Conservation (phyloP, 2,888 invertebrate genomes). For the Adineta ricciae region DNA sequence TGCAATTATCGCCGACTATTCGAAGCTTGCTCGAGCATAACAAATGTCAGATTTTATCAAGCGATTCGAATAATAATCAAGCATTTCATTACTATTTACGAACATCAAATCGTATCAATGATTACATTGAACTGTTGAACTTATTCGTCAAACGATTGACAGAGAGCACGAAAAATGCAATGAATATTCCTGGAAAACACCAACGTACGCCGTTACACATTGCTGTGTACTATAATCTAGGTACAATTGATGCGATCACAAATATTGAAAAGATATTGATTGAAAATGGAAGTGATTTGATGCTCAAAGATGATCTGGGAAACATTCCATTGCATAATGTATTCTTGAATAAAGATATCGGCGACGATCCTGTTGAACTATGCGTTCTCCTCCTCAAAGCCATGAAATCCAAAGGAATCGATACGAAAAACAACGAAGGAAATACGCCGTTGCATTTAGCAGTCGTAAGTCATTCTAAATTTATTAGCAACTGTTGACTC, state of each 20-base stretch:
- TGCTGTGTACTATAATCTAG: background rate
- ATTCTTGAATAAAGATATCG: background rate
- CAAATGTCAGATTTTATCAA: background rate
- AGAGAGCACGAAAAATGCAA: background rate
- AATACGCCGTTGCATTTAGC: slow-evolving; percentile 19
- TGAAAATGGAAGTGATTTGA: slow-evolving; percentile 17
- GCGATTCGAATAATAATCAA: background rate
- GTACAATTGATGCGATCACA: background rate
- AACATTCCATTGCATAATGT: slow-evolving; percentile 17
- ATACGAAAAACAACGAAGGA: background rate
- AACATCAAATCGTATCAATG: background rate
- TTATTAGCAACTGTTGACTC: background rate
- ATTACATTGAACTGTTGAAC: background rate
- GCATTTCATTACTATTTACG: background rate
- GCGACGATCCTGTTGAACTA: slow-evolving; percentile 18
- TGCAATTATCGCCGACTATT: background rate
- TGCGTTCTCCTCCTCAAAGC: background rate
- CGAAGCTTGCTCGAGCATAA: background rate
- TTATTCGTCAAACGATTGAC: background rate
- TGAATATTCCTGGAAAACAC: background rate
- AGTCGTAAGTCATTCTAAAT: background rate
- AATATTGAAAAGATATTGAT: background rate
- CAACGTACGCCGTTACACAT: slow-evolving; percentile 10
- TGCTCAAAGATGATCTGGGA: background rate
- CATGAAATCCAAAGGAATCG: background rate